Evolutionary conservation across 1,140 invertebrate genomes (phyloP).

Genomic region (Drosophila pseudoananassae): DNA sequence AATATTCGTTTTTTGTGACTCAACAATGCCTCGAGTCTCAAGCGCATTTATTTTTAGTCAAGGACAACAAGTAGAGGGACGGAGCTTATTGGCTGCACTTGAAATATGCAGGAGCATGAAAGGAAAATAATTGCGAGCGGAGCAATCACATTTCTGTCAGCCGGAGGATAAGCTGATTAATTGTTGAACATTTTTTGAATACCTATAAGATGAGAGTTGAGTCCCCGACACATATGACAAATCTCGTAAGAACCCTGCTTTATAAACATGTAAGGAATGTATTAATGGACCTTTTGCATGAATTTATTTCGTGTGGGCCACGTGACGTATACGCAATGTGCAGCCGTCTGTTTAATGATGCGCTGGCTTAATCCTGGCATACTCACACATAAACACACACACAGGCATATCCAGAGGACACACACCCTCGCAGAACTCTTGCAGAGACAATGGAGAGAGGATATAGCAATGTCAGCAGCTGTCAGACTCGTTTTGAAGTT

Average conservation of each 20-base stretch:
- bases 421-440: not conserved
- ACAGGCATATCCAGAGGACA: not conserved
- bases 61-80: not conserved
- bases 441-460: slow-evolving; percentile 5
- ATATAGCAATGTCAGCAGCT: slow-evolving; percentile 60
- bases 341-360: slow-evolving; percentile 55
- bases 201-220: slow-evolving; percentile 43
- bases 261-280: slow-evolving; percentile 16
- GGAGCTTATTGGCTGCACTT: slow-evolving; percentile 41
- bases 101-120: not conserved
- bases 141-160: slow-evolving; percentile 30
- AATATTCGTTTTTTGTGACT: slow-evolving; percentile 29
- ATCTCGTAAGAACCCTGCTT: slow-evolving; percentile 38
- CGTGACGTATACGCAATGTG: slow-evolving; percentile 70
- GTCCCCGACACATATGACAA: slow-evolving; percentile 29
- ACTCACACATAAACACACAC: not conserved
- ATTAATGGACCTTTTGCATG: slow-evolving; percentile 23
- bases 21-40: slow-evolving; percentile 28
- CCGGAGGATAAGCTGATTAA: slow-evolving; percentile 47
- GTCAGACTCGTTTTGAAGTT: slow-evolving; percentile 63
- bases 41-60: slow-evolving; percentile 16
- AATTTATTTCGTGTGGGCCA: slow-evolving; percentile 17
- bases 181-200: slow-evolving; percentile 37
- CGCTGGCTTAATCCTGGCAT: slow-evolving; percentile 39
- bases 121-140: slow-evolving; percentile 14